Percentiles rank a stretch among this genome's conserved stretches.
phyloP scores from a whole-genome alignment of 1,140 invertebrate genomes.

The Ips typographus region DNA sequence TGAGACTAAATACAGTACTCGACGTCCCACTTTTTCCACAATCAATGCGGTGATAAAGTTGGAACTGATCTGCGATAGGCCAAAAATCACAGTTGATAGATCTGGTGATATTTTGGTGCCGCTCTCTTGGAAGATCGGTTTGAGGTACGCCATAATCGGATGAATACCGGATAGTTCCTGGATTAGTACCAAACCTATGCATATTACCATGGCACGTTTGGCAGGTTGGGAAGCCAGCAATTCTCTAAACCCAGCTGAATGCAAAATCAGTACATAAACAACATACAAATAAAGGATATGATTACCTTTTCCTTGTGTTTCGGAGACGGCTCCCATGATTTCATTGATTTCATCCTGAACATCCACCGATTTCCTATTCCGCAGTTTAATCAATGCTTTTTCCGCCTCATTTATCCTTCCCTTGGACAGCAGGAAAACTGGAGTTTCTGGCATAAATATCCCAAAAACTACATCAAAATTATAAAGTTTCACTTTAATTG shows the following conservation, averaged over 20 bases:
- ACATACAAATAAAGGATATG: not conserved
- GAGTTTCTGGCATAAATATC: constrained; percentile 68
- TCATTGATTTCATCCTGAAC: constrained; percentile 34
- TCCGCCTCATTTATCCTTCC: constrained; percentile 62
- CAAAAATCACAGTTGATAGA: constrained; percentile 72
- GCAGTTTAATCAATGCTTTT: constrained; percentile 62
- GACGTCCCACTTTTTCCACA: constrained; percentile 76
- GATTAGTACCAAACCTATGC: constrained; percentile 78
- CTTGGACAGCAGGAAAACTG: constrained; percentile 66
- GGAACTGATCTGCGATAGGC: constrained; percentile 73
- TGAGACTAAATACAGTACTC: constrained; percentile 69
- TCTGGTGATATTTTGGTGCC: constrained; percentile 59
- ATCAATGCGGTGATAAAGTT: constrained; percentile 69
- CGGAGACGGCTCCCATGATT: constrained; percentile 18
- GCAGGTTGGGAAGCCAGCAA: constrained; percentile 50
- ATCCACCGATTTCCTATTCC: constrained; percentile 57
- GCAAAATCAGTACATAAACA: not conserved
- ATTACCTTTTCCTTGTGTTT: constrained; percentile 46
- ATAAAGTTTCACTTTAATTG: not conserved
- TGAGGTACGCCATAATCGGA: constrained; percentile 80
- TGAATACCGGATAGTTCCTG: constrained; percentile 87
- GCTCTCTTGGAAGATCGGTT: constrained; percentile 69
- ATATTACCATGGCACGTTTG: constrained; percentile 70
- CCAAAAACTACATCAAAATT: constrained; percentile 50
- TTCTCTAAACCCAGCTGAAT: constrained; percentile 33